Percentiles rank a stretch among this genome's conserved stretches.
Evolutionary conservation across 1,140 invertebrate species (phyloP).

Genomic region (Drosophila rufa): DNA sequence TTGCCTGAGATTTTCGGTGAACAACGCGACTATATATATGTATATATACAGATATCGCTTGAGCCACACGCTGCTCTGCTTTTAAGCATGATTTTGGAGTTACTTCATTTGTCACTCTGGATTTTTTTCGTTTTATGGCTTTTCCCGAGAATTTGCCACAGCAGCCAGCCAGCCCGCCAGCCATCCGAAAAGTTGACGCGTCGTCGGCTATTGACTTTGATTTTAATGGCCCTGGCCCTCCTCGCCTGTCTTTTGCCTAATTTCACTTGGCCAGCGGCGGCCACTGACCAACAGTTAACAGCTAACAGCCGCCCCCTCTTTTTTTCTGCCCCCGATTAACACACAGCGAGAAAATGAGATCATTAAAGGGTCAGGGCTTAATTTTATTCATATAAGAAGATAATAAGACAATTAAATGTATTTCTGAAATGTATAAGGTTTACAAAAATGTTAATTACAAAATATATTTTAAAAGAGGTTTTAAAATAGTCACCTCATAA

Average conservation of each 20-base stretch:
- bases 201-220: conserved; percentile 79
- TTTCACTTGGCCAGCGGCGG: conserved; percentile 60
- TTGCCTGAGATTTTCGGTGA: conserved; percentile 69
- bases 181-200: conserved; percentile 27
- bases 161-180: conserved; percentile 42
- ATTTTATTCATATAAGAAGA: neutral
- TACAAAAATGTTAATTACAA: no score
- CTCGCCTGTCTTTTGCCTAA: conserved; percentile 63
- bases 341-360: conserved; percentile 16
- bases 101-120: conserved; percentile 81
- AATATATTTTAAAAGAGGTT: neutral
- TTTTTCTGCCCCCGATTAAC: conserved; percentile 25
- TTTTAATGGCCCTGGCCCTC: conserved; percentile 70
- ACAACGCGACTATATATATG: conserved; percentile 20
- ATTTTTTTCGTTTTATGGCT: conserved; percentile 67
- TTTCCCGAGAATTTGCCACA: conserved; percentile 78
- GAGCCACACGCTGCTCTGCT: conserved; percentile 61
- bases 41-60: conserved; percentile 39
- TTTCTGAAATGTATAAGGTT: neutral
- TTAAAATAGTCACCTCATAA: no score
- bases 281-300: conserved; percentile 50
- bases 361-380: neutral
- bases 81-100: conserved; percentile 73
- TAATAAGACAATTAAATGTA: neutral
- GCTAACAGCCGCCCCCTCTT: conserved; percentile 49